These are phyloP conservation scores for Limenitis camilla DNA, from an alignment of 2,888 invertebrate genomes.

Conservation along the genomic window DNA sequence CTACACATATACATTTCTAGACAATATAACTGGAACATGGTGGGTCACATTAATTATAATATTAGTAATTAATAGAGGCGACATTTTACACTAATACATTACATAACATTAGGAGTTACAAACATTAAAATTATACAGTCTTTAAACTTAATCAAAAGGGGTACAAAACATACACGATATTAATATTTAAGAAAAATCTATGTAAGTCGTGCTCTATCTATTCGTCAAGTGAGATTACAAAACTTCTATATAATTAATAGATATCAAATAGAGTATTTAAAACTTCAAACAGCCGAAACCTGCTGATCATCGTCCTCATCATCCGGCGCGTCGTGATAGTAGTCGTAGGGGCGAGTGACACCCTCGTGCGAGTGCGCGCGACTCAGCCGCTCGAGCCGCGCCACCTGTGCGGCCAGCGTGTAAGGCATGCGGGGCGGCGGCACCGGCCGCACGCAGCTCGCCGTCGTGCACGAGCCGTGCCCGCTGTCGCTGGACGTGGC, in stretches of 20 bases:
- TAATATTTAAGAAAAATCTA: conserved; percentile 55
- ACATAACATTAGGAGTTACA: conserved; percentile 64
- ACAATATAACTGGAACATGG: conserved; percentile 68
- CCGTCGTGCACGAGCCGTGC: conserved; percentile 82
- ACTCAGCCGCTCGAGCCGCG: conserved; percentile 85
- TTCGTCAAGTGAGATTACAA: conserved; percentile 70
- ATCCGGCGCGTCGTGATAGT: conserved; percentile 73
- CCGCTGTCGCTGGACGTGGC: conserved; percentile 95
- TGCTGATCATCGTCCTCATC: conserved; percentile 72
- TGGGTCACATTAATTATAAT: conserved; percentile 65
- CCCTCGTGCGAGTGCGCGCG: conserved; percentile 91
- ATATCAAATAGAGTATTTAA: conserved; percentile 57
- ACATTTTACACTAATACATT: conserved; percentile 51
- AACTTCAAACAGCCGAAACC: conserved; percentile 66
- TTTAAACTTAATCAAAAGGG: conserved; percentile 69
- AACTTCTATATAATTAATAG: conserved; percentile 62
- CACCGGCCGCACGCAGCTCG: conserved; percentile 76
- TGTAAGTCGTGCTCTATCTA: conserved; percentile 66
- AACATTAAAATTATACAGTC: conserved; percentile 70
- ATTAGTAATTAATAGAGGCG: conserved; percentile 52
- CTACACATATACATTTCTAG: conserved; percentile 67
- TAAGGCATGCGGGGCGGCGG: conserved; percentile 82
- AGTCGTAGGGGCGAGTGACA: conserved; percentile 83
- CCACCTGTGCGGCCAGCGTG: conserved; percentile 90
- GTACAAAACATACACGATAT: conserved; percentile 57